Evolutionary conservation across 2,113 vertebrate species (phyloP).

Genomic region (Ptychochromis oligacanthus): DNA sequence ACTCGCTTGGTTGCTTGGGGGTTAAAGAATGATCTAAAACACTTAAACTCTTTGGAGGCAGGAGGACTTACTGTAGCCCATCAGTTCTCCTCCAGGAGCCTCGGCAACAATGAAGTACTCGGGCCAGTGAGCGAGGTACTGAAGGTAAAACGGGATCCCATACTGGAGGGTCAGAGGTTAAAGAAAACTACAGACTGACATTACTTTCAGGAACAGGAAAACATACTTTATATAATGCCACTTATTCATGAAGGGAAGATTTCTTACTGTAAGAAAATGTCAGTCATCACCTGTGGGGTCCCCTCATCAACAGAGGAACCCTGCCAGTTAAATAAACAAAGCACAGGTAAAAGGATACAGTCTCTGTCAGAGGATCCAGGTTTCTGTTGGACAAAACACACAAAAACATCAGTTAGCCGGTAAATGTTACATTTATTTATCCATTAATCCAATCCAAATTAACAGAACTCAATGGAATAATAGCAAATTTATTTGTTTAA

Average conservation of each 20-base stretch:
- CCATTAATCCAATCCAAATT: neutral
- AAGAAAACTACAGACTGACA: conserved; percentile 10
- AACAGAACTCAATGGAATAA: neutral
- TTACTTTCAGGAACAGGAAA: neutral
- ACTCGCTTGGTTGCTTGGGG: neutral
- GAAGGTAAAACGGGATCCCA: conserved; percentile 95
- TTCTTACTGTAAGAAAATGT: neutral
- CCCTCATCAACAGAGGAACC: neutral
- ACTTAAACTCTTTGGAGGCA: neutral
- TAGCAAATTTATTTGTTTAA: neutral
- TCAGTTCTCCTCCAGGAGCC: conserved; percentile 93
- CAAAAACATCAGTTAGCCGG: neutral
- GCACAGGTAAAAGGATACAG: conserved; percentile 87
- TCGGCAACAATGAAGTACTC: conserved; percentile 97
- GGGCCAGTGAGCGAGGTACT: conserved; percentile 97
- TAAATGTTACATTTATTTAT: neutral
- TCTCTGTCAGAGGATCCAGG: conserved; percentile 94
- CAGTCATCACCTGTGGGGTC: too few relatives aligned
- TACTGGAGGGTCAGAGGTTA: conserved; percentile 80
- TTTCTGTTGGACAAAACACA: conserved; percentile 82
- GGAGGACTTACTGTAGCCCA: conserved; percentile 92
- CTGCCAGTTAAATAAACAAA: neutral
- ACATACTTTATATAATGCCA: neutral
- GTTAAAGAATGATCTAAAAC: neutral
- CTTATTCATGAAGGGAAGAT: neutral